Base-by-base conservation (phyloP, 2,113 vertebrate species). In the Bos javanicus region DNA sequence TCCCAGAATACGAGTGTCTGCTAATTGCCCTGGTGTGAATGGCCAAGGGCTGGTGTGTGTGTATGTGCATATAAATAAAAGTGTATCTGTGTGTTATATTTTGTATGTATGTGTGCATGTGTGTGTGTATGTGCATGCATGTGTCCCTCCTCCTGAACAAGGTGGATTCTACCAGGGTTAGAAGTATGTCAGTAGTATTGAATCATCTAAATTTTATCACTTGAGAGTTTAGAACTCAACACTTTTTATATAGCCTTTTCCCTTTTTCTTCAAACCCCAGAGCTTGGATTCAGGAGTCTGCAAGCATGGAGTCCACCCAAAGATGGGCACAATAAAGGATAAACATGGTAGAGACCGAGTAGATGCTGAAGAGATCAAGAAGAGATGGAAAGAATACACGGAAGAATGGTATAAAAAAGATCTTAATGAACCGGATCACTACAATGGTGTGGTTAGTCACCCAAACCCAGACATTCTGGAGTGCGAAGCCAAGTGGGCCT, bases 251-350 rank as follows among this genome's bases (percentile, higher is more conserved):
- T 89, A 48, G 19, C 8, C 16, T 82, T 94, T 85, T 23, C 10
- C 23, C 9, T 56, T 97, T 96, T 36, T 90, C 43, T 87, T 97
- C 25, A 87, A 97, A 89, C 26, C 16, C 30, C 46, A 87, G 78
- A 60, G 56, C 10, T 39, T 94, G 81, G 28, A 87, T 92, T 97
- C 94, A 87, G 50, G 6, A 90, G 39, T 60, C 52, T 85, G 52
- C 39, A 90, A 83, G 64, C n/a, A 36, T 36, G 64, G 64, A 71
- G n/a, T 36, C 64, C 17, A 71, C 64, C n/a, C 64, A 71, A 36
- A 71, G 17, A 71, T 21, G 64, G 64, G 64, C 64, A 71, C 64
- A 36, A 11, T 71, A 71, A 71, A 71, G 33, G n/a, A 71, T 71
- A 21, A 36, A 36, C 5, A 71, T 36, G n/a, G 33, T 36, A 71